These are phyloP conservation scores for Chrysolina haemoptera DNA, from an alignment of 2,888 invertebrate species.

Conservation along the genomic window DNA sequence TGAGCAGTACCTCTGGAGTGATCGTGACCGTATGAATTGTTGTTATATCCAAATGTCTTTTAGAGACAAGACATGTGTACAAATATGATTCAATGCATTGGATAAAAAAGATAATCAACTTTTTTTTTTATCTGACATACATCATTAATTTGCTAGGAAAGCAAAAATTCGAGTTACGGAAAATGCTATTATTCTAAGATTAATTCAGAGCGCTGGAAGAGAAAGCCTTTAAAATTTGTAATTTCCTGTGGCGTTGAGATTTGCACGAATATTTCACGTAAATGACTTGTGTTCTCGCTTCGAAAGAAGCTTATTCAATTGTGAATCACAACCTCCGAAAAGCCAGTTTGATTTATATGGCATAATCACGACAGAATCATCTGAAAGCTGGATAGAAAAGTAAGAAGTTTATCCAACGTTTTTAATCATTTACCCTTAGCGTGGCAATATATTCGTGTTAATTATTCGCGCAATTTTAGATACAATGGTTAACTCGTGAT, in stretches of 20 bases:
- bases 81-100: no score
- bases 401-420: not conserved
- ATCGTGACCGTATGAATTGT: no score
- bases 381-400: not conserved
- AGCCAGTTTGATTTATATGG: conserved; percentile 19
- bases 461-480: no score
- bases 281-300: conserved; percentile 27
- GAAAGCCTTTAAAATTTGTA: conserved; percentile 45
- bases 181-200: conserved; percentile 40
- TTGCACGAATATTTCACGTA: conserved; percentile 37
- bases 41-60: no score
- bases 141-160: conserved; percentile 20
- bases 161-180: conserved; percentile 24
- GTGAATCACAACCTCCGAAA: conserved; percentile 16
- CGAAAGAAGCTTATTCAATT: conserved; percentile 23
- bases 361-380: conserved; percentile 22
- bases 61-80: no score
- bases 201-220: conserved; percentile 40
- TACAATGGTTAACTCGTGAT: no score
- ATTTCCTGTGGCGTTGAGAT: conserved; percentile 44
- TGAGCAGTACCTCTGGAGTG: no score
- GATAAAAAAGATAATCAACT: not conserved
- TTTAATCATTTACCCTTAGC: not conserved
- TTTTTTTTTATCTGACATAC: not conserved
- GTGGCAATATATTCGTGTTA: no score